Evolutionary conservation across 2,888 invertebrate species (phyloP).

Genomic region (Parnassius smintheus): DNA sequence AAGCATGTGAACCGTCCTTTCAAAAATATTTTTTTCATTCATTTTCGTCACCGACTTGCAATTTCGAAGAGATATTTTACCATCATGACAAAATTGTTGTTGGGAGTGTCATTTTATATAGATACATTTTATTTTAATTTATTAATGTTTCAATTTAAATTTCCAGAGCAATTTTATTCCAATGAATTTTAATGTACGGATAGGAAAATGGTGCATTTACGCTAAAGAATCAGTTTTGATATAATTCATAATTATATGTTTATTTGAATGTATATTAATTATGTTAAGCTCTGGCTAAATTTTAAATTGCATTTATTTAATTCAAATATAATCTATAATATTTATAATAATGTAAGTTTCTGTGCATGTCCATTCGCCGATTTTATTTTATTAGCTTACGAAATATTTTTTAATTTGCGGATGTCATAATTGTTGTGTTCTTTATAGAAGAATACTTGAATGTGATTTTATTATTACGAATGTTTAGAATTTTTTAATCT

Average conservation of each 20-base stretch:
- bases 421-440: conserved; percentile 51
- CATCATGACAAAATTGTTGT: conserved; percentile 33
- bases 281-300: conserved; percentile 20
- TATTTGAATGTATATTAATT: conserved; percentile 32
- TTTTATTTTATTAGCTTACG: conserved; percentile 61
- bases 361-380: conserved; percentile 61
- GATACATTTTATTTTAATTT: conserved; percentile 11
- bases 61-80: conserved; percentile 31
- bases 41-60: neutral
- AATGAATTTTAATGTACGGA: conserved; percentile 19
- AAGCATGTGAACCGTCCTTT: conserved; percentile 62
- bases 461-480: conserved; percentile 47
- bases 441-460: conserved; percentile 41
- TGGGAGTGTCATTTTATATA: conserved; percentile 37
- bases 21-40: conserved; percentile 8
- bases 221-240: conserved; percentile 3
- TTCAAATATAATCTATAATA: conserved; percentile 44
- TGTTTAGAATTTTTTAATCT: conserved; percentile 38
- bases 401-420: conserved; percentile 59
- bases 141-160: conserved; percentile 14
- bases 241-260: conserved; percentile 15
- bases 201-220: conserved; percentile 23
- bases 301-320: conserved; percentile 67
- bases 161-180: conserved; percentile 17
- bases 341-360: conserved; percentile 47